These are phyloP conservation scores for Tichodroma muraria DNA, from an alignment of 2,113 vertebrate species.

Conservation along the genomic window DNA sequence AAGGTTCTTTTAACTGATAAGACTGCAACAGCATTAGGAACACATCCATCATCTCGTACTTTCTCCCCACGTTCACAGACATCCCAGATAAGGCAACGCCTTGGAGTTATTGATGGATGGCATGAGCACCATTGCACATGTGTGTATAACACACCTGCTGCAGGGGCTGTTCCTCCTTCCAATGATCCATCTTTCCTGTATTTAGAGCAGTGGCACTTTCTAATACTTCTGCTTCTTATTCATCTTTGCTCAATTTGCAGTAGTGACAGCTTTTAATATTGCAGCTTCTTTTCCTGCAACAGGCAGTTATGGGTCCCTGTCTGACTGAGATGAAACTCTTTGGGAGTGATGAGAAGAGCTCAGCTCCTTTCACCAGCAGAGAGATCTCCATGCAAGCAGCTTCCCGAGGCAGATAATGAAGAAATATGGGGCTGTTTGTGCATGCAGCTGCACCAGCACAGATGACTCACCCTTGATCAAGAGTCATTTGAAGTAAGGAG, in stretches of 20 bases:
- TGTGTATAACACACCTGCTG: not conserved
- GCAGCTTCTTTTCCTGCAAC: not conserved
- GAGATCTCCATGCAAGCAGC: not conserved
- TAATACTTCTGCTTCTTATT: not conserved
- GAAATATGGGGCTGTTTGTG: constrained; percentile 1
- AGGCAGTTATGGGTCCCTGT: not conserved
- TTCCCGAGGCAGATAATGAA: not conserved
- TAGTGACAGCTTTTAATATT: not conserved
- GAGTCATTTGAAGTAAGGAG: constrained; percentile 1
- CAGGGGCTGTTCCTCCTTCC: not conserved
- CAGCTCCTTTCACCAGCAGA: not conserved
- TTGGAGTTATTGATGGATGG: not conserved
- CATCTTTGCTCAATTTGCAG: not conserved
- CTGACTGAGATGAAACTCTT: not conserved
- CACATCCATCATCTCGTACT: not conserved
- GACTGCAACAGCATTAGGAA: not conserved
- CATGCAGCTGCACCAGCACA: not conserved
- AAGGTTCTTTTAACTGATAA: not conserved
- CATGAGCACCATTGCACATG: not conserved
- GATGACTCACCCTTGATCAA: not conserved
- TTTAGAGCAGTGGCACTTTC: not conserved
- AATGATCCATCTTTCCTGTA: not conserved
- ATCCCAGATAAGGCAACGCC: not conserved
- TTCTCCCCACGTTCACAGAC: not conserved
- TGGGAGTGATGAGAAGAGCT: not conserved